A percentile compares a stretch with the other conserved stretches of the same genome.
Conservation (phyloP, 2,797 vertebrate genomes). For the Gastrophryne carolinensis region DNA sequence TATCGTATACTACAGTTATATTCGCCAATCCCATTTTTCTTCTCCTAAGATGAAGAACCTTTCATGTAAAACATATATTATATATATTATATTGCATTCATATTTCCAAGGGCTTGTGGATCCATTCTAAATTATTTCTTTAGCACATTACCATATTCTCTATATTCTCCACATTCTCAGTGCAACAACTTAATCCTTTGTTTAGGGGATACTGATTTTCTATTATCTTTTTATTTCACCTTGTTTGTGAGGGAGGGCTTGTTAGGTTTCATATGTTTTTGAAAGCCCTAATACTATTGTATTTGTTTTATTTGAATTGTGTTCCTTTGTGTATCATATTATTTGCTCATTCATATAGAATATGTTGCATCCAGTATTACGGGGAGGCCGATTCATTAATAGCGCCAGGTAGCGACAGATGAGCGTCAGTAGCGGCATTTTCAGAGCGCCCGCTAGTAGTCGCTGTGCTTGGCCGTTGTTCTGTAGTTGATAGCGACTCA, state of each 20-base stretch:
- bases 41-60: too few species aligned
- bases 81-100: constrained; percentile 21
- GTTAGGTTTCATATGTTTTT: constrained; percentile 2
- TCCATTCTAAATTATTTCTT: constrained; percentile 9
- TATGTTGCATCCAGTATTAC: not conserved
- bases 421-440: too few species aligned
- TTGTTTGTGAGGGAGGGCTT: not conserved
- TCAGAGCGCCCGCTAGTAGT: too few species aligned
- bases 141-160: constrained; percentile 11
- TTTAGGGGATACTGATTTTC: constrained; percentile 3
- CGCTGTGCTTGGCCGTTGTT: too few species aligned
- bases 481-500: too few species aligned
- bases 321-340: not conserved
- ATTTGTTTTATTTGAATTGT: not conserved
- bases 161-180: constrained; percentile 14
- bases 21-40: too few species aligned
- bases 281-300: not conserved
- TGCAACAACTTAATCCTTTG: constrained; percentile 9
- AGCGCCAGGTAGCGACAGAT: too few species aligned
- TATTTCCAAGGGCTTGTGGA: not conserved
- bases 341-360: not conserved
- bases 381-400: too few species aligned
- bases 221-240: constrained; percentile 11
- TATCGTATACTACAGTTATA: too few species aligned
- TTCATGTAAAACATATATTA: too few species aligned